Conservation (phyloP, 2,113 vertebrate genomes). For the Channa maculata region DNA sequence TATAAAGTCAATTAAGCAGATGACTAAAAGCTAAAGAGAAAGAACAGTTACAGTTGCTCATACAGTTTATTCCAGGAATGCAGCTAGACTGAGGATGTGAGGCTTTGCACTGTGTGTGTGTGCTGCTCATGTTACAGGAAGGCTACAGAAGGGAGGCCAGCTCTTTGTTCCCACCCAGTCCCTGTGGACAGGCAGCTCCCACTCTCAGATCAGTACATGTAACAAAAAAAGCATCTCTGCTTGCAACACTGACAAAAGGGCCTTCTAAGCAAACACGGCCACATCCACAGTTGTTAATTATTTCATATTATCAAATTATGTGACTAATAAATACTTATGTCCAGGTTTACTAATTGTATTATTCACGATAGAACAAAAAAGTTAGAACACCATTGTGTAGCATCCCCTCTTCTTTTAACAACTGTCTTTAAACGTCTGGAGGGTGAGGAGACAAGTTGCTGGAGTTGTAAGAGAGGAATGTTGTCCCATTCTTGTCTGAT, state of each 20-base stretch:
- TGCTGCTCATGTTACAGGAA: conserved; percentile 68
- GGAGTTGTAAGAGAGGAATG: too few relatives aligned
- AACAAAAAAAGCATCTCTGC: conserved; percentile 30
- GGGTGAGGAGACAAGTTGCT: too few relatives aligned
- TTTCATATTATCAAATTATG: neutral
- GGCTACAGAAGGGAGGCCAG: conserved; percentile 30
- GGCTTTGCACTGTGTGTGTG: conserved; percentile 1
- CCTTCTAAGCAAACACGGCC: neutral
- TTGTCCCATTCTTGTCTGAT: too few relatives aligned
- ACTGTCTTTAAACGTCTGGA: too few relatives aligned
- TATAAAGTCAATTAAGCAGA: conserved; percentile 10
- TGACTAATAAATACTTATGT: neutral
- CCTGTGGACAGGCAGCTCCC: conserved; percentile 50
- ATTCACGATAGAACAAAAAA: too few relatives aligned
- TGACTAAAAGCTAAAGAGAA: neutral
- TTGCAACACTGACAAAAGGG: neutral
- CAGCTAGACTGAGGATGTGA: conserved; percentile 22
- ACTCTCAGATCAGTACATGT: conserved; percentile 23
- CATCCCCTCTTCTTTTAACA: too few relatives aligned
- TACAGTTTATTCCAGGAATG: conserved; percentile 50
- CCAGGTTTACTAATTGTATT: neutral
- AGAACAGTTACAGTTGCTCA: conserved; percentile 23
- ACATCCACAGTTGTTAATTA: neutral
- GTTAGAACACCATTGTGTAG: too few relatives aligned
- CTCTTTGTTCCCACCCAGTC: conserved; percentile 69